These are phyloP conservation scores for Drosophila rellima DNA, from an alignment of 2,888 invertebrate species.

Conservation along the genomic window DNA sequence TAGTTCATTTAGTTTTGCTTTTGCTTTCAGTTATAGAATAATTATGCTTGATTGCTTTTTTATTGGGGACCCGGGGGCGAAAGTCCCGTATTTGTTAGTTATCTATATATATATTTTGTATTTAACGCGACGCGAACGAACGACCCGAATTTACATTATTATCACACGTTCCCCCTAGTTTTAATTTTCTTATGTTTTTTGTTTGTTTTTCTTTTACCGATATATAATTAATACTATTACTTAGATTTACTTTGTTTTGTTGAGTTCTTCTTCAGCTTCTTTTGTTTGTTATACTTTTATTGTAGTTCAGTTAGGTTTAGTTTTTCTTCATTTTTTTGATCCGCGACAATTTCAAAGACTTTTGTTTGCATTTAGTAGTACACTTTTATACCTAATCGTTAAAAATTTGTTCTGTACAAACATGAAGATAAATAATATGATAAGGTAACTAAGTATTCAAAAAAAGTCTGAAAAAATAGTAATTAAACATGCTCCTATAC, in stretches of 20 bases:
- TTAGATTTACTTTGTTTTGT: constrained; percentile 62
- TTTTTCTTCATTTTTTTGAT: constrained; percentile 52
- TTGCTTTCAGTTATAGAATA: constrained; percentile 44
- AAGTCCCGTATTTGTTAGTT: constrained; percentile 76
- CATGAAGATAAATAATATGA: constrained; percentile 48
- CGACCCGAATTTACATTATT: constrained; percentile 81
- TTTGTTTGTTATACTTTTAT: constrained; percentile 30
- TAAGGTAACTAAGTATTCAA: constrained; percentile 34
- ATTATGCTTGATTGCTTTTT: constrained; percentile 44
- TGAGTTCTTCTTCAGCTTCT: constrained; percentile 38
- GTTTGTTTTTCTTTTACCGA: constrained; percentile 45
- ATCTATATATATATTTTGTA: constrained; percentile 17
- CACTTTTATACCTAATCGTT: constrained; percentile 77
- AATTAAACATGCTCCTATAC: constrained; percentile 66
- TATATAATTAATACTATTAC: constrained; percentile 70
- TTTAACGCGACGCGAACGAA: constrained; percentile 83
- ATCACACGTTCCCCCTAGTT: constrained; percentile 82
- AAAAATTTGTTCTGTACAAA: constrained; percentile 69
- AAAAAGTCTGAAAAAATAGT: constrained; percentile 42
- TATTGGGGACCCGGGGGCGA: constrained; percentile 85
- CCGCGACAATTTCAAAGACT: constrained; percentile 78
- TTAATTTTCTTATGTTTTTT: too few species aligned
- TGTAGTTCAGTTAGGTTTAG: constrained; percentile 39
- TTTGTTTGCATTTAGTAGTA: constrained; percentile 65
- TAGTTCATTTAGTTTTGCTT: constrained; percentile 54